Evolutionary conservation across 2,888 invertebrate genomes (phyloP).

Genomic region (Heteropelma amictum): DNA sequence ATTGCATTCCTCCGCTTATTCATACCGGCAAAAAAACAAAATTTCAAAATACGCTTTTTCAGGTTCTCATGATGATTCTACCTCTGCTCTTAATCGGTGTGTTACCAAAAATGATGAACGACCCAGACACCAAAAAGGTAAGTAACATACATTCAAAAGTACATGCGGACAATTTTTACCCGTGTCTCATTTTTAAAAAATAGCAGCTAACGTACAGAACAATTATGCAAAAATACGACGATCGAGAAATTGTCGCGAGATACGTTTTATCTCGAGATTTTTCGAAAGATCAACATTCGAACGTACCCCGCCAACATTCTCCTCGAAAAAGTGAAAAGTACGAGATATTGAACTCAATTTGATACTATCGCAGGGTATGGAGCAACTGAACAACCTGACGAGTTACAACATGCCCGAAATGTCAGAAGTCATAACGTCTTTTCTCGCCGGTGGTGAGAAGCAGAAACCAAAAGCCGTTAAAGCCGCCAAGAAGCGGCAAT

Average conservation of each 20-base stretch:
- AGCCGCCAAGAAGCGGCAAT: constrained; percentile 77
- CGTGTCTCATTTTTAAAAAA: too few species aligned
- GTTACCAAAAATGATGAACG: constrained; percentile 97
- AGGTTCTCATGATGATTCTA: constrained; percentile 96
- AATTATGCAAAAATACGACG: too few species aligned
- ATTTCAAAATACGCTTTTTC: constrained; percentile 58
- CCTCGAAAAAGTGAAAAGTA: not conserved
- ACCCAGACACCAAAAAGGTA: constrained; percentile 96
- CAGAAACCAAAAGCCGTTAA: constrained; percentile 78
- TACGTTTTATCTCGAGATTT: too few species aligned
- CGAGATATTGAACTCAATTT: not conserved
- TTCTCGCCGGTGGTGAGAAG: constrained; percentile 86
- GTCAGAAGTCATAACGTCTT: constrained; percentile 95
- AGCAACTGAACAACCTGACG: constrained; percentile 90
- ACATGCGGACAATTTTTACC: too few species aligned
- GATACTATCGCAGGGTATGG: constrained; percentile 83
- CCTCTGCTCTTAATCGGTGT: constrained; percentile 94
- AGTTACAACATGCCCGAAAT: constrained; percentile 94
- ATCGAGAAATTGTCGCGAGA: too few species aligned
- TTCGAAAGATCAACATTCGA: too few species aligned
- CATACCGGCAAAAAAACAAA: too few species aligned
- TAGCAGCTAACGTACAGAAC: too few species aligned
- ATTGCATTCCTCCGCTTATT: not conserved
- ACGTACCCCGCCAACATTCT: not conserved
- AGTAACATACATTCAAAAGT: constrained; percentile 10